Conservation (phyloP, 1,140 invertebrate species). For the Stegodyphus mimosarum region DNA sequence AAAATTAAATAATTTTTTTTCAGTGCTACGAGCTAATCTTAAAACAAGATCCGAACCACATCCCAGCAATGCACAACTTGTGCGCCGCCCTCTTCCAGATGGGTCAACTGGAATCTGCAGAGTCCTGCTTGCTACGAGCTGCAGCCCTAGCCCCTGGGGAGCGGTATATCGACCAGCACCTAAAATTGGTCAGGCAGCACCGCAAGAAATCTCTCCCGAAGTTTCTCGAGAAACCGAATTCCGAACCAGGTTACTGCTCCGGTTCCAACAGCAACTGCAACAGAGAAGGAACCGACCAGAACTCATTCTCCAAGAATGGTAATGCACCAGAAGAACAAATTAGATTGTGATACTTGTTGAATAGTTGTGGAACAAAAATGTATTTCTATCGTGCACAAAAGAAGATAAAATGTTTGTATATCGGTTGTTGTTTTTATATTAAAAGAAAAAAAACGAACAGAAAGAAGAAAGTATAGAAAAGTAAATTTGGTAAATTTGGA, state of each 20-base stretch:
- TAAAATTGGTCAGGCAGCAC: slow-evolving; percentile 78
- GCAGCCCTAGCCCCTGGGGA: slow-evolving; percentile 82
- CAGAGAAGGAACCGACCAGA: neutral
- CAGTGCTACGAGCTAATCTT: slow-evolving; percentile 91
- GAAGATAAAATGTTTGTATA: too few relatives aligned
- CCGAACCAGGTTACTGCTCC: neutral
- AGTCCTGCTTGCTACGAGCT: slow-evolving; percentile 83
- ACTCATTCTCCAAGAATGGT: neutral
- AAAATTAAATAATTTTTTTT: slow-evolving; percentile 63
- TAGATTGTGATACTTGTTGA: neutral
- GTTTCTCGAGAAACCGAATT: neutral
- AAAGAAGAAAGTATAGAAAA: too few relatives aligned
- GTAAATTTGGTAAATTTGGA: too few relatives aligned
- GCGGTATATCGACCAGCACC: slow-evolving; percentile 88
- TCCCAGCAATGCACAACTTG: slow-evolving; percentile 93
- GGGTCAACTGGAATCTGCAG: slow-evolving; percentile 84
- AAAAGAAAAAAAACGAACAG: too few relatives aligned
- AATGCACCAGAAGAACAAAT: neutral
- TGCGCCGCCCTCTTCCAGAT: slow-evolving; percentile 95
- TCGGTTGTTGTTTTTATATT: too few relatives aligned
- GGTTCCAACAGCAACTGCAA: neutral
- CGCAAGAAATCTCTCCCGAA: neutral
- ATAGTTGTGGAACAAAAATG: neutral
- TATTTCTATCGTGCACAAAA: too few relatives aligned
- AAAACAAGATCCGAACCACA: slow-evolving; percentile 87